Evolutionary conservation across 2,888 invertebrate species (phyloP), one percentile per base, ranked within the genome.

Genomic region (Drosophila anceps): DNA sequence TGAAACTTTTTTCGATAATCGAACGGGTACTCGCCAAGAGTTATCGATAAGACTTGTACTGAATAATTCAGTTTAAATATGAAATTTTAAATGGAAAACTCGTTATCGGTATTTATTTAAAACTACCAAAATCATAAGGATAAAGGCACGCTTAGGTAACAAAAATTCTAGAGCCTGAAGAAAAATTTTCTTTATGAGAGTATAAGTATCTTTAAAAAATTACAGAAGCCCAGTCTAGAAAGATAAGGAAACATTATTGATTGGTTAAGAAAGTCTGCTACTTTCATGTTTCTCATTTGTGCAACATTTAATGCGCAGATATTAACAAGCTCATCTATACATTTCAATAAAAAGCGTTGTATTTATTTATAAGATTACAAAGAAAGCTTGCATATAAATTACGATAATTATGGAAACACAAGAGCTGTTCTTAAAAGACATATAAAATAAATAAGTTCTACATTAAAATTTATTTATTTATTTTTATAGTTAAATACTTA

Each of bases 401-500:
- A 85, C 75, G 90, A 89, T 89, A 85, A 87, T 82, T 85, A 89
- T 89, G 82, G 79, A 91, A 91, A 89, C 87, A 86, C 84, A 90
- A 91, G 81, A 91, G 90, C 90, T 91, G 90, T 86, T 90, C 83
- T 90, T 88, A 89, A 89, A 85, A 78, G 81, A 82, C 80, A 82
- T 86, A 85, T 88, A 73, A 88, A 90, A 90, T 82, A 86, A 84
- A 90, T 81, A 90, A 77, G 76, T 78, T 81, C 86, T 88, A 85
- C 85, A 90, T 84, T 90, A 90, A 88, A 90, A 88, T 88, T 90
- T 83, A 90, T 90, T 83, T 86, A 88, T 88, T 90, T 89, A 89
- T 82, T 90, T 81, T 81, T 88, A 82, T 84, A 87, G 82, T 88
- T 89, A 89, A 87, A 88, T 91, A 89, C 89, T 91, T 90, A 87